Base-by-base conservation (phyloP, 2,113 vertebrate genomes). In the Megaleporinus macrocephalus region DNA sequence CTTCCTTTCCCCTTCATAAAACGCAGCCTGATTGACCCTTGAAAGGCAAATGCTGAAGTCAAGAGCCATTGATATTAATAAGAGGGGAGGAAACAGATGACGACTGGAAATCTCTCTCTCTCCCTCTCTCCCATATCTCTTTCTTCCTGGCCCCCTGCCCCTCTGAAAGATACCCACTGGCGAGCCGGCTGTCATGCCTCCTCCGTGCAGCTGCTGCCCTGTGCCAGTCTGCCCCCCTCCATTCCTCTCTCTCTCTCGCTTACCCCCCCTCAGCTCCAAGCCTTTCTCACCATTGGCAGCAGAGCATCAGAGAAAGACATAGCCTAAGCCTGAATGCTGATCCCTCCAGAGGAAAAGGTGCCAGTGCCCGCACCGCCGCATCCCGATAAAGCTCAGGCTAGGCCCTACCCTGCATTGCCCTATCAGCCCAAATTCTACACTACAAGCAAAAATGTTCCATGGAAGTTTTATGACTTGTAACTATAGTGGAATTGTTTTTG, bases 1-100 rank as follows among this genome's bases (percentile, higher is more conserved):
- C 49, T 63, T 80, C 77, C 44, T 36, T 15, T 75, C 62, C 65
- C 51, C 65, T 76, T 49, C 24, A 9, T 44, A 51, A 73, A 81
- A 33, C 47, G 44, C 73, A 9, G 69, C n/a, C 55, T 81, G 61
- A 81, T 79, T 89, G 86, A 89, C 87, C 88, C 79, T 61, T 89
- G 79, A 89, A 91, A 87, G 84, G 76, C 83, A 82, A 55, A 80
- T 74, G 59, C 44, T 49, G 51, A 76, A 83, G 62, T 86, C 71
- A 83, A 85, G 76, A 86, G 80, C 81, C 62, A 70, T 22, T 41
- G 76, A 87, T 59, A 80, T 86, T 85, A 84, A 81, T 53, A 63
- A 84, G 65, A 77, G 80, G 13, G 65, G 57, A 76, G 49, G 44
- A 82, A 84, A 77, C 74, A 83, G 75, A 83, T 63, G 73, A 27